These are phyloP conservation scores for Dipodomys spectabilis DNA, from an alignment of 2,113 vertebrate species.

Conservation along the genomic window DNA sequence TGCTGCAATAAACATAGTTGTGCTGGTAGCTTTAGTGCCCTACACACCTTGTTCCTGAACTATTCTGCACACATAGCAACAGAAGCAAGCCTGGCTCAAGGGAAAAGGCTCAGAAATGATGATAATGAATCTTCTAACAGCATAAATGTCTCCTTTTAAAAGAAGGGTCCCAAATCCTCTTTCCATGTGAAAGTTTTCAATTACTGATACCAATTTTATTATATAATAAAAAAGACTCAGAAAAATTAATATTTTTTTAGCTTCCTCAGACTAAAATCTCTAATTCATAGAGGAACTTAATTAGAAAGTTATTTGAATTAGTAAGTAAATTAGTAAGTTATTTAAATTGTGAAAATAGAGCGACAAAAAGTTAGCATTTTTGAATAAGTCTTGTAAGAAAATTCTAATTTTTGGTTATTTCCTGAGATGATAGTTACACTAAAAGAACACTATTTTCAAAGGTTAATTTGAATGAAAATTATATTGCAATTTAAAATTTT, in stretches of 20 bases:
- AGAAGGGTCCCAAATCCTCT: not conserved
- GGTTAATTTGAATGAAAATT: constrained; percentile 54
- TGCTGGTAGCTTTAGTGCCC: too few relatives aligned
- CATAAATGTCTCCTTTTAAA: not conserved
- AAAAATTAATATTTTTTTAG: constrained; percentile 57
- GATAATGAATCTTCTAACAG: not conserved
- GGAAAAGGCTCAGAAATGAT: not conserved
- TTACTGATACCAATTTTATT: constrained; percentile 21
- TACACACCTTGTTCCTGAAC: not conserved
- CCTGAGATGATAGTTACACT: constrained; percentile 34
- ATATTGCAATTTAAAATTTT: constrained; percentile 18
- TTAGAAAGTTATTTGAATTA: not conserved
- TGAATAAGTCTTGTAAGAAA: constrained; percentile 52
- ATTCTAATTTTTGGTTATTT: constrained; percentile 60
- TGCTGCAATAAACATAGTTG: too few relatives aligned
- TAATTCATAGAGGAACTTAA: constrained; percentile 50
- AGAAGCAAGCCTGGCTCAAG: too few relatives aligned
- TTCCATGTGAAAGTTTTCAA: not conserved
- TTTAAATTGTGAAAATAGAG: constrained; percentile 62
- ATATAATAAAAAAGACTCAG: constrained; percentile 28
- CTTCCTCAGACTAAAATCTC: constrained; percentile 48
- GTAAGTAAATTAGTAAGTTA: constrained; percentile 64
- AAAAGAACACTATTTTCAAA: constrained; percentile 55
- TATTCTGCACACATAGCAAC: not conserved
- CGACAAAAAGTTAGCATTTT: constrained; percentile 56